These are phyloP conservation scores for Pelobates cultripes DNA, from an alignment of 2,797 vertebrate species.

Conservation along the genomic window DNA sequence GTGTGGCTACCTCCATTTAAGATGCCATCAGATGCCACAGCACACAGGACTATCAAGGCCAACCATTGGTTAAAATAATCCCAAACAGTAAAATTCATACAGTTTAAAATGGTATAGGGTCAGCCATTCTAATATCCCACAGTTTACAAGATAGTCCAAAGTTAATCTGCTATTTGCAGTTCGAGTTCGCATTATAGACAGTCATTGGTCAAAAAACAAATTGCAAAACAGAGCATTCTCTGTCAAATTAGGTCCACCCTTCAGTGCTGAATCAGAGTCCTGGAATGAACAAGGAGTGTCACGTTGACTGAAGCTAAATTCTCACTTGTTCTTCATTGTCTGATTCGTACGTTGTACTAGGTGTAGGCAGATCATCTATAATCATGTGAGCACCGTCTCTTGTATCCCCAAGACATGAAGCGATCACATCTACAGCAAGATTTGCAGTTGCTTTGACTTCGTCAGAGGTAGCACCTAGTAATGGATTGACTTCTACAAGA, in stretches of 20 bases:
- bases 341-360: conserved; percentile 74
- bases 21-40: too few species aligned
- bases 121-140: too few species aligned
- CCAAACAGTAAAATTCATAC: too few species aligned
- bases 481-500: conserved; percentile 94
- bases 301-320: conserved; percentile 64
- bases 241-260: not conserved
- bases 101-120: too few species aligned
- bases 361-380: conserved; percentile 78
- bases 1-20: too few species aligned
- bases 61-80: too few species aligned
- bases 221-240: not conserved
- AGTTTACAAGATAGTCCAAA: too few species aligned
- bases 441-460: conserved; percentile 85
- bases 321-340: conserved; percentile 74
- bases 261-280: conserved; percentile 60
- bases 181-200: too few species aligned
- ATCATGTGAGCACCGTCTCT: conserved; percentile 82
- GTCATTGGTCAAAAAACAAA: not conserved
- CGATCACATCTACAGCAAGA: conserved; percentile 89
- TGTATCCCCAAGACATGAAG: conserved; percentile 89
- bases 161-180: too few species aligned
- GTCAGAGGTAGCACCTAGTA: conserved; percentile 79
- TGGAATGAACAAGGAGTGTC: conserved; percentile 59
- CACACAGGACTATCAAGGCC: too few species aligned